Conservation (phyloP, 2,888 invertebrate genomes). For the Sinhomidia bicolor region DNA sequence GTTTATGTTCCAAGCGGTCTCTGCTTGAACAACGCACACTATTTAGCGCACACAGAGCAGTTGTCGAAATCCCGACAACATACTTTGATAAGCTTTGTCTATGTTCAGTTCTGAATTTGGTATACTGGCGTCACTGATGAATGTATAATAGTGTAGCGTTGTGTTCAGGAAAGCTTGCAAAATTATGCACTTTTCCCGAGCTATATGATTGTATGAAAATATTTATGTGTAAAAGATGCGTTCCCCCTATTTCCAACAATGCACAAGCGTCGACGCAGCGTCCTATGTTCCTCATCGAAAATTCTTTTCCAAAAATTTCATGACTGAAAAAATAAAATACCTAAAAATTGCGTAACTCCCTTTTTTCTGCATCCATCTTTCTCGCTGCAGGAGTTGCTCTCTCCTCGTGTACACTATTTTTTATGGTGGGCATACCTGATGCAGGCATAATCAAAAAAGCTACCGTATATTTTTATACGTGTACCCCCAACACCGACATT, state of each 20-base stretch:
- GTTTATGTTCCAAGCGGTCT: slow-evolving; percentile 67
- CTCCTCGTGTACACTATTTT: slow-evolving; percentile 35
- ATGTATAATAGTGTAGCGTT: not conserved
- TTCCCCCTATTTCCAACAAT: slow-evolving; percentile 71
- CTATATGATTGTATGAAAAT: slow-evolving; percentile 69
- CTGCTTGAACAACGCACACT: slow-evolving; percentile 55
- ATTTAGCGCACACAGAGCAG: slow-evolving; percentile 56
- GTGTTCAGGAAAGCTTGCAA: slow-evolving; percentile 65
- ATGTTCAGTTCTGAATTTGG: not conserved
- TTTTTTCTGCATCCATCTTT: slow-evolving; percentile 41
- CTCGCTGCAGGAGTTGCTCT: not conserved
- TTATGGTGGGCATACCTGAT: slow-evolving; percentile 56
- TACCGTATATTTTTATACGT: slow-evolving; percentile 40
- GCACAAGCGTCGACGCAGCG: slow-evolving; percentile 64
- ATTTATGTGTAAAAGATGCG: slow-evolving; percentile 72
- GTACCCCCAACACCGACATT: slow-evolving; percentile 60
- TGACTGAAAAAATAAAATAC: slow-evolving; percentile 69
- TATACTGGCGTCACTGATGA: slow-evolving; percentile 56
- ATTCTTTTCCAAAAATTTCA: slow-evolving; percentile 72
- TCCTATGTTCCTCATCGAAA: slow-evolving; percentile 69
- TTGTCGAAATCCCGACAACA: slow-evolving; percentile 63
- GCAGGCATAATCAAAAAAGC: slow-evolving; percentile 21
- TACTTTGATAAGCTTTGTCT: slow-evolving; percentile 57
- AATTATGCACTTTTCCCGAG: slow-evolving; percentile 70
- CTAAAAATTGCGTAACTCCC: slow-evolving; percentile 72